Base-by-base conservation (phyloP, 2,888 invertebrate genomes). In the Clistopyga incitator region DNA sequence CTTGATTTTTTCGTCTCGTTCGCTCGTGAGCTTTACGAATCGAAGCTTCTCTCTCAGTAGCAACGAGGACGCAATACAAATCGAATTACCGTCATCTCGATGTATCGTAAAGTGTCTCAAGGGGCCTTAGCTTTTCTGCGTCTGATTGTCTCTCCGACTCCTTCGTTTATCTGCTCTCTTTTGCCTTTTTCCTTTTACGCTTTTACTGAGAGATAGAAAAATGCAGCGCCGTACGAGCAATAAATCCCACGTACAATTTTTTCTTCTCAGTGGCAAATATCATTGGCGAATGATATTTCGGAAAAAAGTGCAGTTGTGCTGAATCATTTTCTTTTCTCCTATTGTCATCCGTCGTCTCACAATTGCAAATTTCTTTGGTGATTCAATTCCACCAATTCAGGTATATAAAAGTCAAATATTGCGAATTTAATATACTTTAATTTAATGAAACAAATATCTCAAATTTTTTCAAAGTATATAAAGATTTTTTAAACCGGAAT, bases 61-160 rank as follows among this genome's bases (percentile, higher is more conserved):
- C 45, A 38, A 77, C 52, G 78, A 20, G 67, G 75, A 76, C 67
- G 76, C 80, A 82, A 86, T 84, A 86, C 80, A 86, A 84, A 86
- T 86, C 85, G 84, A 86, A 86, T 86, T 84, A 86, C 78, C 76
- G 76, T 82, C 80, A 70, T 80, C 78, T 75, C 81, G 68, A 77
- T 75, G 84, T 80, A 81, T 77, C 81, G 84, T 71, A 79, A 70
- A 79, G 84, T 78, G 81, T 81, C 71, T 79, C 76, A 20, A 52
- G 81, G 65, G 54, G 54, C 78, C 56, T 80, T 75, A 76, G 45
- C 38, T 72, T 56, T 72, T 79, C 45, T 72, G 38, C 56, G 34
- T 79, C 47, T 70, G 25, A 45, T 72, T 45, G 45, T 72, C 38
- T 47, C 47, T 47, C 29, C 54, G n/a, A 4, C 47, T 52, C 74